Percentiles rank a stretch among this genome's conserved stretches.
These are phyloP conservation scores for Marisa cornuarietis DNA, from an alignment of 1,140 invertebrate genomes.

Conservation along the genomic window DNA sequence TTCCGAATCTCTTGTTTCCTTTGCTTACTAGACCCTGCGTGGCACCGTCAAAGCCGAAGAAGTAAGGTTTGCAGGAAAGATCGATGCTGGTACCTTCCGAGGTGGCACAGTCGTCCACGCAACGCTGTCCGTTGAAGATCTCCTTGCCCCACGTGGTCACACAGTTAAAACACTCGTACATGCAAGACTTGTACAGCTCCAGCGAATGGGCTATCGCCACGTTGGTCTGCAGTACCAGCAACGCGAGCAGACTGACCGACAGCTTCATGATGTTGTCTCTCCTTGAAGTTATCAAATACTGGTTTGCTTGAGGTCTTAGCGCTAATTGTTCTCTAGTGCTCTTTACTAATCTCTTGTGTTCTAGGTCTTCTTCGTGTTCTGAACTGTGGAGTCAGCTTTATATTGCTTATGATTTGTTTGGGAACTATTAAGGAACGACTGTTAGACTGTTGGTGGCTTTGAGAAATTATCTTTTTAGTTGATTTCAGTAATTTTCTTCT, in stretches of 20 bases:
- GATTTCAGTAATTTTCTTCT: too few species aligned
- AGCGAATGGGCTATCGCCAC: conserved; percentile 6
- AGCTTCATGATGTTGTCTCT: neutral
- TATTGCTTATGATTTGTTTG: too few species aligned
- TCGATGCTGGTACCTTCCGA: conserved; percentile 22
- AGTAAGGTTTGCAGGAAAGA: conserved; percentile 16
- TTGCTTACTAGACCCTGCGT: conserved; percentile 4
- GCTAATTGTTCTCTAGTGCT: too few species aligned
- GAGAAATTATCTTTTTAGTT: too few species aligned
- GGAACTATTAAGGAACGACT: too few species aligned
- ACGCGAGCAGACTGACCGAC: neutral
- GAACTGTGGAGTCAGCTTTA: too few species aligned
- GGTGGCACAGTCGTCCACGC: conserved; percentile 22
- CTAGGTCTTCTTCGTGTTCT: too few species aligned
- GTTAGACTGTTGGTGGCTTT: too few species aligned
- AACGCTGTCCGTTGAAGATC: conserved; percentile 26
- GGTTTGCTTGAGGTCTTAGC: too few species aligned
- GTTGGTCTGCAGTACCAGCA: conserved; percentile 7
- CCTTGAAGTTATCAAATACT: neutral
- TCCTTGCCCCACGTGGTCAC: conserved; percentile 29
- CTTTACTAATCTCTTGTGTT: too few species aligned
- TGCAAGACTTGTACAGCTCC: conserved; percentile 24
- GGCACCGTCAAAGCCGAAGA: neutral
- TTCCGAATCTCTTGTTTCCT: conserved; percentile 1
- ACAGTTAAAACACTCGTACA: conserved; percentile 26